Percentiles rank a stretch among this genome's conserved stretches.
Evolutionary conservation across 2,797 vertebrate genomes (phyloP).

Genomic region (Psittacula derbiana): DNA sequence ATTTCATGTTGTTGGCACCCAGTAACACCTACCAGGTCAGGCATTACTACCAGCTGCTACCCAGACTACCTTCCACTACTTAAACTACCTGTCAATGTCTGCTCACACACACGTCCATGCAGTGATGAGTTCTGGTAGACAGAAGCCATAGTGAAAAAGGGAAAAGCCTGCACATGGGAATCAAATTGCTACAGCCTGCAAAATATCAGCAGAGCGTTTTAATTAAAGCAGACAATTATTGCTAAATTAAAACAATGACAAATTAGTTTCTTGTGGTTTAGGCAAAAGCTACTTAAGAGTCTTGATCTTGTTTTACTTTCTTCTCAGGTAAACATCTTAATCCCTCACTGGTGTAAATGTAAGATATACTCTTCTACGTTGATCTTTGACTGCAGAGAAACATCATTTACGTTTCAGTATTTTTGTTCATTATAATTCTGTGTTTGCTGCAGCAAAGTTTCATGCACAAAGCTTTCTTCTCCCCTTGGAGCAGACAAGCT

Average conservation of each 20-base stretch:
- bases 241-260: not conserved
- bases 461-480: not conserved
- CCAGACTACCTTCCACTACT: not conserved
- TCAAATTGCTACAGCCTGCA: not conserved
- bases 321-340: not conserved
- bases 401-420: too few species aligned
- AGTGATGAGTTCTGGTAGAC: too few species aligned
- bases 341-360: not conserved
- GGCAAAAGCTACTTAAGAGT: not conserved
- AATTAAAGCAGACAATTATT: not conserved
- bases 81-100: not conserved
- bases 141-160: not conserved
- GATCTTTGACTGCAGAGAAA: not conserved
- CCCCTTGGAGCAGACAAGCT: too few species aligned
- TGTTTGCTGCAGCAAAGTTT: not conserved
- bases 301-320: not conserved
- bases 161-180: not conserved
- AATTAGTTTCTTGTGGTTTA: not conserved
- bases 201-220: not conserved
- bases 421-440: not conserved
- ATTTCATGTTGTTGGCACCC: rapidly evolving
- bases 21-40: not conserved
- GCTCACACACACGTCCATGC: rapidly evolving
- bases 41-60: not conserved
- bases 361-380: not conserved